Evolutionary conservation across 2,113 vertebrate genomes (phyloP).

Genomic region (Hyla sarda): DNA sequence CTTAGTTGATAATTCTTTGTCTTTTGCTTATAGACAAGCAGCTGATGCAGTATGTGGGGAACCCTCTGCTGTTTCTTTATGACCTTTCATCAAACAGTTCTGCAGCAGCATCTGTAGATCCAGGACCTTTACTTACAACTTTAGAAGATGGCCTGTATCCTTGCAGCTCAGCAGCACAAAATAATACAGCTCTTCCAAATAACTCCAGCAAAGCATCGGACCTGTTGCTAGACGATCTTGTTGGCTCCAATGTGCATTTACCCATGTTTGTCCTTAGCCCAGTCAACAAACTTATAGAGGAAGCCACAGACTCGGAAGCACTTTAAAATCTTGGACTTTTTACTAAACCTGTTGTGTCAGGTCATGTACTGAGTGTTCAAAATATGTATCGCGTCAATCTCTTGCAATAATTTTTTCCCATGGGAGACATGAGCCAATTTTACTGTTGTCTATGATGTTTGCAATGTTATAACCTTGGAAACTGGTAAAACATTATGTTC

Average conservation of each 20-base stretch:
- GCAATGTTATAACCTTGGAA: no score
- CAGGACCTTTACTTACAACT: constrained; percentile 50
- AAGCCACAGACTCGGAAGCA: constrained; percentile 67
- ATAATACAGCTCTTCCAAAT: constrained; percentile 52
- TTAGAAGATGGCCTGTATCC: constrained; percentile 60
- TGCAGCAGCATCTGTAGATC: constrained; percentile 56
- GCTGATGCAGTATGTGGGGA: constrained; percentile 67
- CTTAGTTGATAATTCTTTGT: neutral
- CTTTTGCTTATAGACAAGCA: constrained; percentile 67
- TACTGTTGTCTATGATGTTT: neutral
- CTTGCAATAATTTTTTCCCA: neutral
- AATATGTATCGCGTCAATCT: neutral
- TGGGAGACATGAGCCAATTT: neutral
- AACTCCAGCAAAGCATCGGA: constrained; percentile 39
- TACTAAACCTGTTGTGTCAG: neutral
- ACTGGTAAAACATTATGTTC: no score
- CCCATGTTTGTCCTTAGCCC: constrained; percentile 69
- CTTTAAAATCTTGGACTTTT: neutral
- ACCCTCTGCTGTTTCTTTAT: constrained; percentile 65
- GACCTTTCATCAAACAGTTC: constrained; percentile 63
- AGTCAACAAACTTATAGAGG: constrained; percentile 70
- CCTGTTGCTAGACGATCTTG: constrained; percentile 62
- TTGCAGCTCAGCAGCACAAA: constrained; percentile 57
- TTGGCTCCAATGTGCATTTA: constrained; percentile 64
- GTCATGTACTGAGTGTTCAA: neutral